Evolutionary conservation across 2,113 vertebrate species (phyloP), one percentile per base, ranked within the genome.

Genomic region (Mobula birostris): DNA sequence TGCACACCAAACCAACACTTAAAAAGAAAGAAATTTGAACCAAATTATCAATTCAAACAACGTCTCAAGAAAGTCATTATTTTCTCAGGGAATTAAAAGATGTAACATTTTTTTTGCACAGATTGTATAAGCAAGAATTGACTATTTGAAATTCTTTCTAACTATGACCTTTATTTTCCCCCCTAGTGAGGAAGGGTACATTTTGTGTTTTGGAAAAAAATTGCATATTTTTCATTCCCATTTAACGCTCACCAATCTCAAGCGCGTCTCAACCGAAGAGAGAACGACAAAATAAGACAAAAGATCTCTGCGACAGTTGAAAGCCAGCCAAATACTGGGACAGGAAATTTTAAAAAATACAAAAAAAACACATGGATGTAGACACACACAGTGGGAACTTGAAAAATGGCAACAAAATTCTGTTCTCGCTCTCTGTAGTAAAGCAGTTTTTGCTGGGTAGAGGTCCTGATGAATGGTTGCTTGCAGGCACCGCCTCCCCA

Each of bases 241-340:
- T 90, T 90, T 90, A 90, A 90, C 85, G 85, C 85, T 90, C 85
- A 90, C 85, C 85, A 61, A 90, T 90, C 61, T 68, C 85, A 63
- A 90, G 29, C 61, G 61, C 61, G 61, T 68, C 61, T 90, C 61
- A 90, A 68, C n/a, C 85, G 63, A 90, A 32, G 61, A 90, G 83
- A 88, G 61, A 90, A 66, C 85, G 58, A n/a, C 63, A 90, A 90
- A 68, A 90, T 36, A 68, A n/a, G 85, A 90, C 85, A 90, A 90
- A 90, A 90, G 85, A 90, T 29, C 85, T 17, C 61, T 90, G 58
- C 85, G 61, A 32, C n/a, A 1, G 85, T 90, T 68, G 85, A 90
- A 90, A 66, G 85, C 85, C 61, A 90, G 85, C 85, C 82, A 90
- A 90, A 90, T 90, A 66, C 61, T 66, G 61, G 85, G 61, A 68